Conservation (phyloP, 2,797 vertebrate species). For the Characodon lateralis region DNA sequence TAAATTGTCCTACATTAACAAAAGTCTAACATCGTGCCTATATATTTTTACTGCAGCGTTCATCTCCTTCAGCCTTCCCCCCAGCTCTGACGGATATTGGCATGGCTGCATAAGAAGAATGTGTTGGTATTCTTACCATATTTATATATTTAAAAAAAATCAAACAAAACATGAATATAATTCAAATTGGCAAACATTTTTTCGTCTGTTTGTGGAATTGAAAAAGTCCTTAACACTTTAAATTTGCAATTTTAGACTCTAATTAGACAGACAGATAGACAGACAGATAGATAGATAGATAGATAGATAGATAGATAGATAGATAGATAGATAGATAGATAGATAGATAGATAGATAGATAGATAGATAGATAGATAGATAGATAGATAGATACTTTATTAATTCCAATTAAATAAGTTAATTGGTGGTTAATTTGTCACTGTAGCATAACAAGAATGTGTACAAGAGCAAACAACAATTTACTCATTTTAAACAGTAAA, state of each 20-base stretch:
- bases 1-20: not conserved
- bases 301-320: not conserved
- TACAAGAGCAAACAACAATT: not conserved
- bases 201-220: not conserved
- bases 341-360: constrained; percentile 32
- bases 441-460: not conserved
- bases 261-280: no score
- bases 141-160: constrained; percentile 17
- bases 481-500: not conserved
- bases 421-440: not conserved
- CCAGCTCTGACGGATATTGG: constrained; percentile 49
- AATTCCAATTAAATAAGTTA: not conserved
- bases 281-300: no score
- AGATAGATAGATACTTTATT: not conserved
- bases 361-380: constrained; percentile 1
- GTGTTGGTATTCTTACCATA: constrained; percentile 41
- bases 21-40: constrained; percentile 29
- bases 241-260: no score
- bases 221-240: no score
- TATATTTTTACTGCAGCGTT: constrained; percentile 13
- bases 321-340: constrained; percentile 1
- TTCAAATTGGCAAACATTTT: constrained; percentile 26
- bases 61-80: constrained; percentile 23
- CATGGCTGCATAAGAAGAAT: constrained; percentile 67
- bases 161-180: constrained; percentile 44